Conservation (phyloP, 2,113 vertebrate species). For the Tonatia bakeri region DNA sequence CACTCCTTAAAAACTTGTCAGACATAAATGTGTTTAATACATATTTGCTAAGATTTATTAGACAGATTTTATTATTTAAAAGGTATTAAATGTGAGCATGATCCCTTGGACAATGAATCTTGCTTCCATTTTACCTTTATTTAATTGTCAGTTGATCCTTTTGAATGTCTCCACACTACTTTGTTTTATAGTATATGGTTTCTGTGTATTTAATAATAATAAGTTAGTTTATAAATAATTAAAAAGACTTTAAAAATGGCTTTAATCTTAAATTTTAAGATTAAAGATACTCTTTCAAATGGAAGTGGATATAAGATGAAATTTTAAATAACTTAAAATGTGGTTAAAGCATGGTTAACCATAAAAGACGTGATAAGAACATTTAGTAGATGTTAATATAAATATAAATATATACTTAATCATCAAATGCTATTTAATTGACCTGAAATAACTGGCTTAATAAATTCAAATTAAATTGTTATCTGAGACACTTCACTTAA, state of each 20-base stretch:
- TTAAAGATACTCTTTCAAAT: slow-evolving; percentile 10
- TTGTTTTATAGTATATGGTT: background rate
- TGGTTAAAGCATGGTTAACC: slow-evolving; percentile 63
- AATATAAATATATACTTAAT: slow-evolving; percentile 82
- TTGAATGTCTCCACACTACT: background rate
- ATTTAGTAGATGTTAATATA: slow-evolving; percentile 78
- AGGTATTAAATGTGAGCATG: background rate
- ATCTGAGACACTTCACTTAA: slow-evolving; percentile 75
- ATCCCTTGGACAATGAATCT: slow-evolving; percentile 9
- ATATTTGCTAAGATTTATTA: background rate
- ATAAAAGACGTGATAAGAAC: slow-evolving; percentile 67
- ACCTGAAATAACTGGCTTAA: slow-evolving; percentile 77
- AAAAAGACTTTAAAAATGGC: background rate
- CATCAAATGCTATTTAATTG: slow-evolving; percentile 80
- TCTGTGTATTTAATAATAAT: slow-evolving; percentile 50
- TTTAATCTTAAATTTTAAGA: slow-evolving; percentile 47
- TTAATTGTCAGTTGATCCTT: slow-evolving; percentile 41
- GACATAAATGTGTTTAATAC: background rate
- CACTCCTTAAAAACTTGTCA: background rate
- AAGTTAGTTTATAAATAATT: background rate
- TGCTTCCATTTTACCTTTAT: slow-evolving; percentile 39
- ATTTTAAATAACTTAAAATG: slow-evolving; percentile 66
- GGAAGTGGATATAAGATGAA: background rate
- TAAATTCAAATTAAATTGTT: slow-evolving; percentile 80
- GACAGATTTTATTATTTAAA: slow-evolving; percentile 35